A percentile compares a stretch with the other conserved stretches of the same genome.
Evolutionary conservation across 2,888 invertebrate species (phyloP).

Genomic region (Carterocephalus palaemon): DNA sequence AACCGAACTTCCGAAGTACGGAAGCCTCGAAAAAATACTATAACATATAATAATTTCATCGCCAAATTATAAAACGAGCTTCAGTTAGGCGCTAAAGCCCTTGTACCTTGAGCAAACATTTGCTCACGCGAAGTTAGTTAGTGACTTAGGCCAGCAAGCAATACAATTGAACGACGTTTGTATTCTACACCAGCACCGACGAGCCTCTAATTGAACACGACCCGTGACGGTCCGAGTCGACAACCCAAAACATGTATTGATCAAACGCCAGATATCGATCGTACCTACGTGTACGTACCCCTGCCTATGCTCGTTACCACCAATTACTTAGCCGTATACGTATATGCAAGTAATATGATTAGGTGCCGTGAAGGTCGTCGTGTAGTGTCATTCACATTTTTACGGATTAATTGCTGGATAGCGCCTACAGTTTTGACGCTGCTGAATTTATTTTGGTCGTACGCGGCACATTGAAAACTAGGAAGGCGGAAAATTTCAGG

Average conservation of each 20-base stretch:
- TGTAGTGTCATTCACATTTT: not conserved
- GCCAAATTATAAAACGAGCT: too few relatives aligned
- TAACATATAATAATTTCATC: too few relatives aligned
- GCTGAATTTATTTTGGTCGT: too few relatives aligned
- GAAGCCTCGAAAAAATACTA: too few relatives aligned
- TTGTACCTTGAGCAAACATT: constrained; percentile 6
- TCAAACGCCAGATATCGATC: constrained; percentile 32
- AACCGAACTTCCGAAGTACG: too few relatives aligned
- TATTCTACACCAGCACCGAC: constrained; percentile 8
- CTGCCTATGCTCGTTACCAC: constrained; percentile 16
- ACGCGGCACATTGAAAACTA: too few relatives aligned
- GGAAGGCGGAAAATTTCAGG: too few relatives aligned
- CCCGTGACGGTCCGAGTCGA: constrained; percentile 16
- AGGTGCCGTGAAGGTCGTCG: not conserved
- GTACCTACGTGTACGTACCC: constrained; percentile 16
- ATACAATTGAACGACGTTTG: not conserved
- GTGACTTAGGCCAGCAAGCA: not conserved
- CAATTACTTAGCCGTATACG: constrained; percentile 19
- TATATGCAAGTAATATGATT: constrained; percentile 13
- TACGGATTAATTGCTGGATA: too few relatives aligned
- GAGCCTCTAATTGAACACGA: constrained; percentile 31
- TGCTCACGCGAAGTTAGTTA: constrained; percentile 11
- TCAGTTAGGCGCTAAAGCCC: too few relatives aligned
- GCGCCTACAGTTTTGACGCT: too few relatives aligned
- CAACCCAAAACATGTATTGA: constrained; percentile 29